These are phyloP conservation scores for Tachina fera DNA, from an alignment of 2,888 invertebrate genomes.

Conservation along the genomic window DNA sequence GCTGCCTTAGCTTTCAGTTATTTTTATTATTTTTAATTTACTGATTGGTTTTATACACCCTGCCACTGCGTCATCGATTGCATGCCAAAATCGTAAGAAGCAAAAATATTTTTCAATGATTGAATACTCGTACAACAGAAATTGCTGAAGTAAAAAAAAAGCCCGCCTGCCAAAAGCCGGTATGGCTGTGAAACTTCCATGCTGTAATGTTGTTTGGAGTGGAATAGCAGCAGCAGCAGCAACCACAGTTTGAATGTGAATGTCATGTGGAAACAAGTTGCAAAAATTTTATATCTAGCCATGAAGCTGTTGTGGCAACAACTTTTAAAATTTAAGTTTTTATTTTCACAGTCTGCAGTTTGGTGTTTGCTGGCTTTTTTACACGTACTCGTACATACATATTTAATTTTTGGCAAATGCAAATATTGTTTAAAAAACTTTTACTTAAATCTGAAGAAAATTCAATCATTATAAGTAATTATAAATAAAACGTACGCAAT, in stretches of 20 bases:
- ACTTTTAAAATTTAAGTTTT: slow-evolving; percentile 21
- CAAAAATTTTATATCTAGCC: slow-evolving; percentile 25
- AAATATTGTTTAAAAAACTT: slow-evolving; percentile 48
- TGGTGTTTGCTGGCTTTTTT: slow-evolving; percentile 22
- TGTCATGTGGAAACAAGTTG: slow-evolving; percentile 70
- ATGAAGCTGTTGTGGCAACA: slow-evolving; percentile 53
- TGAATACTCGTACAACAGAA: slow-evolving; percentile 30
- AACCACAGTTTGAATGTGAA: slow-evolving; percentile 69
- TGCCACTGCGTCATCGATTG: slow-evolving; percentile 60
- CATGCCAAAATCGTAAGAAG: slow-evolving; percentile 47
- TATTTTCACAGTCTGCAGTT: slow-evolving; percentile 15
- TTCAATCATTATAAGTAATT: background rate
- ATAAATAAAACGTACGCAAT: background rate
- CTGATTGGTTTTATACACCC: slow-evolving; percentile 31
- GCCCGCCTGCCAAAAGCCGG: slow-evolving; percentile 58
- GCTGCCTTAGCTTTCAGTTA: slow-evolving; percentile 3
- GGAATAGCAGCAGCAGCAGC: slow-evolving; percentile 50
- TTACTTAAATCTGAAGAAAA: slow-evolving; percentile 56
- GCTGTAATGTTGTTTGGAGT: slow-evolving; percentile 42
- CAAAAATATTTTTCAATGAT: slow-evolving; percentile 11
- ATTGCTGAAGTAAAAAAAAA: slow-evolving; percentile 13
- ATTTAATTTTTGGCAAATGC: slow-evolving; percentile 47
- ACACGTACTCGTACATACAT: background rate
- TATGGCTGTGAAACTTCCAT: slow-evolving; percentile 48
- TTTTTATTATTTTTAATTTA: slow-evolving; percentile 9